Evolutionary conservation across 23 tunicate genomes (phyloP).

Genomic region (Diplosoma virens): DNA sequence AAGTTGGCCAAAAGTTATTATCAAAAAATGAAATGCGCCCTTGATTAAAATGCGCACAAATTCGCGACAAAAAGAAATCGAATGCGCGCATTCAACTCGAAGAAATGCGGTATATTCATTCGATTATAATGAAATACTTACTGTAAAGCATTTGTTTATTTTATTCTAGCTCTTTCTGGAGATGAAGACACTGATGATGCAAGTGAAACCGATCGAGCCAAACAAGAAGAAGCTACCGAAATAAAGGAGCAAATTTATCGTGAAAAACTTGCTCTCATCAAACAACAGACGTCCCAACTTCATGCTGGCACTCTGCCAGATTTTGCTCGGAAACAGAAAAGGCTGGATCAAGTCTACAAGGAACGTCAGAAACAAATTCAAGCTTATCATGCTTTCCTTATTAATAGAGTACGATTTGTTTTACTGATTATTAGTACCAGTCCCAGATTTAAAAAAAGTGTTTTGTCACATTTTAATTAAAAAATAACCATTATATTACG

Average conservation of each 20-base stretch:
- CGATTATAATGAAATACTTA: not conserved
- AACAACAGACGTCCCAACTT: constrained; percentile 71
- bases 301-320: constrained; percentile 75
- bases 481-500: no score
- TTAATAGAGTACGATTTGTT: constrained; percentile 52
- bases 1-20: no score
- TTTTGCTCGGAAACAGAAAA: constrained; percentile 62
- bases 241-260: constrained; percentile 88
- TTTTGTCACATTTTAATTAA: no score
- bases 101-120: not conserved
- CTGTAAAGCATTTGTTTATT: not conserved
- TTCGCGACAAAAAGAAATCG: not conserved
- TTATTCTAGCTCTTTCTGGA: not conserved
- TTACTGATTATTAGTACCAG: no score
- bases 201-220: constrained; percentile 87
- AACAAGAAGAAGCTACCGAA: constrained; percentile 77
- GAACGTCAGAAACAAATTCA: constrained; percentile 82
- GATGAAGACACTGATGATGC: constrained; percentile 97
- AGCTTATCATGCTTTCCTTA: constrained; percentile 46
- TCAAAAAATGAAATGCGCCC: no score
- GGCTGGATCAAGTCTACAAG: constrained; percentile 61
- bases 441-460: no score
- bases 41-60: no score
- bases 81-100: not conserved
- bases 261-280: constrained; percentile 73